phyloP scores from a whole-genome alignment of 2,113 vertebrate species.

The Nerophis ophidion region DNA sequence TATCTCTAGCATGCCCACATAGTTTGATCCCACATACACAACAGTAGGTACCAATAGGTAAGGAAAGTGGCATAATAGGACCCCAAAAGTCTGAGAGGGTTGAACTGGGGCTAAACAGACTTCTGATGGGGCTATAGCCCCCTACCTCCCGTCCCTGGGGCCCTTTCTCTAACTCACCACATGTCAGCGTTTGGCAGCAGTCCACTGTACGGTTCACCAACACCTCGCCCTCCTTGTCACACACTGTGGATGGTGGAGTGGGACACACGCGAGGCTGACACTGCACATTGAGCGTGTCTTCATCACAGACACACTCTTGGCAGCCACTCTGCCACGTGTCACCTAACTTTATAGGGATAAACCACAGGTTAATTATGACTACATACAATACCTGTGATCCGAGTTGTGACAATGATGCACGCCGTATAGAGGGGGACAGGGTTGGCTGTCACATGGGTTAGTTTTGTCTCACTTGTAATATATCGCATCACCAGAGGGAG shows the following conservation, averaged over 20 bases:
- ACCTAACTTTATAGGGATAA: slow-evolving; percentile 51
- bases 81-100: too few relatives aligned
- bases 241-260: slow-evolving; percentile 23
- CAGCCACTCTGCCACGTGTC: slow-evolving; percentile 76
- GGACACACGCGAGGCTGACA: slow-evolving; percentile 63
- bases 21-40: too few relatives aligned
- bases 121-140: too few relatives aligned
- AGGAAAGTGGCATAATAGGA: too few relatives aligned
- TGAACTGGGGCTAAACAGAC: too few relatives aligned
- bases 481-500: too few relatives aligned
- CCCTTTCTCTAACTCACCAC: slow-evolving; percentile 68
- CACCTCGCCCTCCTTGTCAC: slow-evolving; percentile 63
- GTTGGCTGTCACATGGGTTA: too few relatives aligned
- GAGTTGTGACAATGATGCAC: not conserved
- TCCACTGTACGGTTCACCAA: slow-evolving; percentile 25
- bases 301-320: slow-evolving; percentile 72
- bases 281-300: slow-evolving; percentile 28
- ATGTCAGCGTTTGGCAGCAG: slow-evolving; percentile 71
- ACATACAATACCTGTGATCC: not conserved
- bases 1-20: too few relatives aligned
- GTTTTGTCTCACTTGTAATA: too few relatives aligned
- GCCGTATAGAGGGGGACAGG: too few relatives aligned
- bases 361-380: slow-evolving; percentile 13
- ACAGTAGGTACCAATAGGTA: too few relatives aligned
- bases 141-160: too few relatives aligned